Conservation (phyloP, 2,888 invertebrate species). For the Agrotis segetum region DNA sequence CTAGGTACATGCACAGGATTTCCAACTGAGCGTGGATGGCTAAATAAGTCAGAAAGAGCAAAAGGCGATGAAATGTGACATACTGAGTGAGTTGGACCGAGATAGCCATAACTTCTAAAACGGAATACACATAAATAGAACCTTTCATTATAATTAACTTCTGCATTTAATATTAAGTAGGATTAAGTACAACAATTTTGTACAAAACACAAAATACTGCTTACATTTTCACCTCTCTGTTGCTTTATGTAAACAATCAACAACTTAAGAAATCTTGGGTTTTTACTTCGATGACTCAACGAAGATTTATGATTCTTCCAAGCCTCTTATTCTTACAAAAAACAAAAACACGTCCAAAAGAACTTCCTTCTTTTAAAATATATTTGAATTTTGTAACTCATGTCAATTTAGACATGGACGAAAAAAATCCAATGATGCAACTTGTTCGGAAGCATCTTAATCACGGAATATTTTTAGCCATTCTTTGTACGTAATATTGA, state of each 20-base stretch:
- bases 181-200: too few species aligned
- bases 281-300: slow-evolving; percentile 22
- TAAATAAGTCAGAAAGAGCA: too few species aligned
- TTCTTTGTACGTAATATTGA: slow-evolving; percentile 26
- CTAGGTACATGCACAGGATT: not conserved
- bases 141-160: too few species aligned
- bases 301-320: not conserved
- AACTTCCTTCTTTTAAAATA: too few species aligned
- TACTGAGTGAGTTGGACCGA: too few species aligned
- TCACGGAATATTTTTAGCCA: slow-evolving; percentile 41
- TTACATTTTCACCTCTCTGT: not conserved
- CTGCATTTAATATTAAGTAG: too few species aligned
- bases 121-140: too few species aligned
- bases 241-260: too few species aligned
- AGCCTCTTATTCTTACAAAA: slow-evolving; percentile 10
- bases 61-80: too few species aligned
- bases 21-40: too few species aligned
- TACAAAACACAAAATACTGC: too few species aligned
- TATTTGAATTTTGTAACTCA: slow-evolving; percentile 14
- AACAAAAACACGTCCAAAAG: slow-evolving; percentile 9
- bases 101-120: too few species aligned
- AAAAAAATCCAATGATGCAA: slow-evolving; percentile 2
- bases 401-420: slow-evolving; percentile 17
- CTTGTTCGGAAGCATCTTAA: not conserved
- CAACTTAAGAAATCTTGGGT: slow-evolving; percentile 4